A percentile compares a stretch with the other conserved stretches of the same genome.
These are phyloP conservation scores for Eira barbara DNA, from an alignment of 2,113 vertebrate genomes.

Conservation along the genomic window DNA sequence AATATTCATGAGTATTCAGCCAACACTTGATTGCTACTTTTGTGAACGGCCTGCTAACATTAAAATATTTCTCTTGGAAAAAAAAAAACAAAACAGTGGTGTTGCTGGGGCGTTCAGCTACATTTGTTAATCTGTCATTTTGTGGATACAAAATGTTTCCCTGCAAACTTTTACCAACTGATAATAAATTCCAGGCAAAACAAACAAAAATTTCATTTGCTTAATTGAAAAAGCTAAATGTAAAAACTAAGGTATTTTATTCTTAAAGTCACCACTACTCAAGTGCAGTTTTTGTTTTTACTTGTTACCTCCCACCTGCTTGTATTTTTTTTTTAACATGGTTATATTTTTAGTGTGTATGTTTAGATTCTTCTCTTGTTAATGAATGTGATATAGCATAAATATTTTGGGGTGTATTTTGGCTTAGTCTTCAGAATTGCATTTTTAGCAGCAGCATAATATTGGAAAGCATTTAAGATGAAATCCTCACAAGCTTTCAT, in stretches of 20 bases:
- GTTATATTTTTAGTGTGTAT: neutral
- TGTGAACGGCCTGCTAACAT: neutral
- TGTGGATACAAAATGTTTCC: neutral
- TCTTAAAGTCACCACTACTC: neutral
- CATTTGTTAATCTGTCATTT: neutral
- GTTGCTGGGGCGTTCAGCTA: neutral
- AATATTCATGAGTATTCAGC: neutral
- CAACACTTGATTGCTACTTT: neutral
- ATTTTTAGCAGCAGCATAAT: neutral
- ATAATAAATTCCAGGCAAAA: neutral
- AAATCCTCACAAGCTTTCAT: neutral
- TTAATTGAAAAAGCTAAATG: neutral
- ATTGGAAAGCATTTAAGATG: neutral
- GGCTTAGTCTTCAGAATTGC: neutral
- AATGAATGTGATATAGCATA: conserved; percentile 19
- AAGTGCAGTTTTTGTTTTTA: neutral
- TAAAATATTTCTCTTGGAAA: neutral
- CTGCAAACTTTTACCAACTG: neutral
- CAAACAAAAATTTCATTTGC: neutral
- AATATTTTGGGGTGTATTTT: conserved; percentile 45
- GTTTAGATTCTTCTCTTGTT: conserved; percentile 26
- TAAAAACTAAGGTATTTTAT: conserved; percentile 17
- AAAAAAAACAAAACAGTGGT: neutral
- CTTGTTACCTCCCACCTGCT: conserved; percentile 37
- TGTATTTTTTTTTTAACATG: neutral